A percentile compares a stretch with the other conserved stretches of the same genome.
Conservation (phyloP, 1,140 invertebrate species). For the Papilio polyxenes region DNA sequence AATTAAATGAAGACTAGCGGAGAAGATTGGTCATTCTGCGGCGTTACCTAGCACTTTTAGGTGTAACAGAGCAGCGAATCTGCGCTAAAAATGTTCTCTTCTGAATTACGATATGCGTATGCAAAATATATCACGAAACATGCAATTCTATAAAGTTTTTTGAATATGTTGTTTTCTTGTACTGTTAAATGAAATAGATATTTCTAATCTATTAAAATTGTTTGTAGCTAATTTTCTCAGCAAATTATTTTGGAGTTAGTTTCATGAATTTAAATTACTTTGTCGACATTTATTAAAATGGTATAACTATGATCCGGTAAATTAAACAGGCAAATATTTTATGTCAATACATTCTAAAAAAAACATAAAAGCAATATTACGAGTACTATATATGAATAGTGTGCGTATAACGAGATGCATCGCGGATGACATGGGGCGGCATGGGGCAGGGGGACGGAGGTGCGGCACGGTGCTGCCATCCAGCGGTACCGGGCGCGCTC, state of each 20-base stretch:
- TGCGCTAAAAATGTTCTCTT: not conserved
- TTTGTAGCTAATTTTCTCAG: too few species aligned
- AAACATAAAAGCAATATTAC: too few species aligned
- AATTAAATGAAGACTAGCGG: constrained; percentile 26
- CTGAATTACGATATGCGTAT: constrained; percentile 6
- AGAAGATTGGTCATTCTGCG: constrained; percentile 32
- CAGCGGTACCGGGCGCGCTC: not conserved
- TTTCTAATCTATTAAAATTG: too few species aligned
- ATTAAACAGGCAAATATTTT: not conserved
- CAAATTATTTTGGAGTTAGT: too few species aligned
- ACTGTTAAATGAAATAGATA: too few species aligned
- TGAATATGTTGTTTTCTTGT: not conserved
- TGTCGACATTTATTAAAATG: too few species aligned
- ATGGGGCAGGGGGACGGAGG: not conserved
- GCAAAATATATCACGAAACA: not conserved
- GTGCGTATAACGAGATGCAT: constrained; percentile 13
- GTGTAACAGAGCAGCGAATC: not conserved
- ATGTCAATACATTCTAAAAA: not conserved
- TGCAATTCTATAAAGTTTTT: not conserved
- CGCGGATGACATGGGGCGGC: not conserved
- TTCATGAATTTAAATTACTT: too few species aligned
- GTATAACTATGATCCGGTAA: too few species aligned
- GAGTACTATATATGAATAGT: not conserved
- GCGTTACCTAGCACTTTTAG: constrained; percentile 14
- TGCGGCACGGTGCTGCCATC: not conserved